Evolutionary conservation across 2,888 invertebrate genomes (phyloP).

Genomic region (Gasteruption jaculator): DNA sequence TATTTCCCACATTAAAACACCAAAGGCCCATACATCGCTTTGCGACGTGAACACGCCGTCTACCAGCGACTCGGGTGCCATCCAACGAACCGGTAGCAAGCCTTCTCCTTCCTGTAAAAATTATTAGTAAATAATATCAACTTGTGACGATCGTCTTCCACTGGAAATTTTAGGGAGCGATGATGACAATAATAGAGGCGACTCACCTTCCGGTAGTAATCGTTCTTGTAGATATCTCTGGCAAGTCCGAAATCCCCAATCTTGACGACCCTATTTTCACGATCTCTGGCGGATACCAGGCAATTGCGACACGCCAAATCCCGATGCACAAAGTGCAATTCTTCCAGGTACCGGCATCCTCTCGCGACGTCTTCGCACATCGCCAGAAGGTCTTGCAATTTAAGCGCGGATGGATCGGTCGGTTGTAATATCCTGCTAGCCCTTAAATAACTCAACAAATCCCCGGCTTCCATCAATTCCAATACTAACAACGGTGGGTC

Average conservation of each 20-base stretch:
- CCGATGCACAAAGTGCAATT: constrained; percentile 95
- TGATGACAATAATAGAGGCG: not conserved
- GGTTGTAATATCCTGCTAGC: constrained; percentile 70
- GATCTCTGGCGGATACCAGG: constrained; percentile 71
- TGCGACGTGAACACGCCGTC: constrained; percentile 96
- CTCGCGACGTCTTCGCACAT: constrained; percentile 95
- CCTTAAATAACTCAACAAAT: constrained; percentile 85
- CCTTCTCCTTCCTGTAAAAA: constrained; percentile 56
- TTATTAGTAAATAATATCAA: constrained; percentile 2
- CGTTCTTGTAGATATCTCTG: constrained; percentile 93
- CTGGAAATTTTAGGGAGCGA: constrained; percentile 2
- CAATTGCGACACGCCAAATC: constrained; percentile 97
- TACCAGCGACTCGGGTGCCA: constrained; percentile 94
- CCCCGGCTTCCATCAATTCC: constrained; percentile 98
- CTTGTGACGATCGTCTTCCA: not conserved
- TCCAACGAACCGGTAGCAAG: constrained; percentile 92
- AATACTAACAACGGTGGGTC: constrained; percentile 92
- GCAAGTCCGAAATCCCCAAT: constrained; percentile 97
- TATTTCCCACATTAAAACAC: constrained; percentile 94
- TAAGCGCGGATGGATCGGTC: constrained; percentile 61
- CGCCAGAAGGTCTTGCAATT: constrained; percentile 77
- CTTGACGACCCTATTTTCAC: constrained; percentile 77
- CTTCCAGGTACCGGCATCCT: constrained; percentile 93
- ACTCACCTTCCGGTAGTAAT: constrained; percentile 96
- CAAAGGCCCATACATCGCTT: constrained; percentile 96